Conservation (phyloP, 2,888 invertebrate genomes). For the Rugalucina vietnamica region DNA sequence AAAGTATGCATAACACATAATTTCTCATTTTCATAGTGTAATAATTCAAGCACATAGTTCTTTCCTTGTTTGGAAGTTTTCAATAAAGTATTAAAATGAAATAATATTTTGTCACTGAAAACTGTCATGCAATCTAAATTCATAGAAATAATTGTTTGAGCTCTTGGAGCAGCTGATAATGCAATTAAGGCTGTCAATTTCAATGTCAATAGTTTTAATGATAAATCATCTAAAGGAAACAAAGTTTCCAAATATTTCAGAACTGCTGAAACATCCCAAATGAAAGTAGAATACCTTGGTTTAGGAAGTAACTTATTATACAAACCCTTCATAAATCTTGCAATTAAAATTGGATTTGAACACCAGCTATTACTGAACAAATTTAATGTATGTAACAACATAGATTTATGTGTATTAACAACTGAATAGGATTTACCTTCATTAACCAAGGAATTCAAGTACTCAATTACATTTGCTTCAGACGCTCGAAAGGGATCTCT, state of each 20-base stretch:
- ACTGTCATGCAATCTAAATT: constrained; percentile 13
- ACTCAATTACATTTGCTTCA: constrained; percentile 20
- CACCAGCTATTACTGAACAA: constrained; percentile 16
- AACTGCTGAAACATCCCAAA: constrained; percentile 23
- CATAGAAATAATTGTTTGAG: neutral
- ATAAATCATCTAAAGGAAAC: constrained; percentile 2
- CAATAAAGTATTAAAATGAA: constrained; percentile 8
- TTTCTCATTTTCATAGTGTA: constrained; percentile 15
- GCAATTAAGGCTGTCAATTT: constrained; percentile 24
- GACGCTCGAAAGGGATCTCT: constrained; percentile 11
- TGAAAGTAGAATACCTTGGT: constrained; percentile 28
- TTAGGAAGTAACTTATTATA: constrained; percentile 3
- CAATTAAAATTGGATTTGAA: neutral
- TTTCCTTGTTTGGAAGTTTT: constrained; percentile 16
- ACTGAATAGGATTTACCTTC: constrained; percentile 22
- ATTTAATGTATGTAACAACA: constrained; percentile 21
- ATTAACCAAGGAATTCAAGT: constrained; percentile 16
- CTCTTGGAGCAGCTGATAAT: constrained; percentile 17
- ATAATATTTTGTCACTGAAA: neutral
- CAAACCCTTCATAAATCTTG: constrained; percentile 22
- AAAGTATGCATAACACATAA: constrained; percentile 25
- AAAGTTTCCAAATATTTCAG: constrained; percentile 16
- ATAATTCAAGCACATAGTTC: constrained; percentile 5
- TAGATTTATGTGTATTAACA: constrained; percentile 27
- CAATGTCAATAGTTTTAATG: constrained; percentile 21